These are phyloP conservation scores for Protophormia terraenovae DNA, from an alignment of 2,888 invertebrate species.

Conservation along the genomic window DNA sequence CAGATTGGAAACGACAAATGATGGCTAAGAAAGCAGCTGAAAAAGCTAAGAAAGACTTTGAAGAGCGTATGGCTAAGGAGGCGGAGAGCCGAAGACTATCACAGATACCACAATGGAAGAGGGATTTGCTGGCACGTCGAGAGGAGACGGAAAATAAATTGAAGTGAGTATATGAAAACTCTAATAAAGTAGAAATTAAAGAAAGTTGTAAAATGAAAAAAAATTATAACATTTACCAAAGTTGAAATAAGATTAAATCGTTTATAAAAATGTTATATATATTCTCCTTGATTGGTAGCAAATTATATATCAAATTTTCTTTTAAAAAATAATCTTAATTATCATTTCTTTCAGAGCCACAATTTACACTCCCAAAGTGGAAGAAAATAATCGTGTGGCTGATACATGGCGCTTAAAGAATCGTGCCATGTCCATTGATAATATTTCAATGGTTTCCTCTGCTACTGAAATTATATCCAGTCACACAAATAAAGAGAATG, in stretches of 20 bases:
- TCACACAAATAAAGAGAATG: conserved; percentile 70
- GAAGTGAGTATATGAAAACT: conserved; percentile 83
- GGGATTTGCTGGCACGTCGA: conserved; percentile 91
- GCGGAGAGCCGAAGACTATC: conserved; percentile 92
- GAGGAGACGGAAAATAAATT: conserved; percentile 89
- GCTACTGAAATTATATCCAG: conserved; percentile 75
- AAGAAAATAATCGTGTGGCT: conserved; percentile 82
- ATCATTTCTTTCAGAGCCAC: conserved; percentile 82
- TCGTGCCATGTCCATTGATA: conserved; percentile 85
- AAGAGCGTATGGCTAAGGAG: conserved; percentile 91
- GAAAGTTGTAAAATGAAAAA: no score
- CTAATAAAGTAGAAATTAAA: no score
- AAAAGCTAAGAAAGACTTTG: conserved; percentile 93
- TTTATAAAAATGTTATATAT: no score
- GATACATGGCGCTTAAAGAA: conserved; percentile 82
- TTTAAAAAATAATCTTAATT: not conserved
- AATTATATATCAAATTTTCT: no score
- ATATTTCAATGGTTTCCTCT: conserved; percentile 82
- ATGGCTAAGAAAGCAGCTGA: conserved; percentile 96
- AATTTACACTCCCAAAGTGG: conserved; percentile 87
- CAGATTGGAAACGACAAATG: conserved; percentile 98
- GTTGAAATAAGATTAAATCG: no score
- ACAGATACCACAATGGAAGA: conserved; percentile 96
- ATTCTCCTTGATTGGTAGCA: no score
- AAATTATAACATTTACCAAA: no score